Evolutionary conservation across 2,797 vertebrate genomes (phyloP).

Genomic region (Melanotaenia parkinsoni): DNA sequence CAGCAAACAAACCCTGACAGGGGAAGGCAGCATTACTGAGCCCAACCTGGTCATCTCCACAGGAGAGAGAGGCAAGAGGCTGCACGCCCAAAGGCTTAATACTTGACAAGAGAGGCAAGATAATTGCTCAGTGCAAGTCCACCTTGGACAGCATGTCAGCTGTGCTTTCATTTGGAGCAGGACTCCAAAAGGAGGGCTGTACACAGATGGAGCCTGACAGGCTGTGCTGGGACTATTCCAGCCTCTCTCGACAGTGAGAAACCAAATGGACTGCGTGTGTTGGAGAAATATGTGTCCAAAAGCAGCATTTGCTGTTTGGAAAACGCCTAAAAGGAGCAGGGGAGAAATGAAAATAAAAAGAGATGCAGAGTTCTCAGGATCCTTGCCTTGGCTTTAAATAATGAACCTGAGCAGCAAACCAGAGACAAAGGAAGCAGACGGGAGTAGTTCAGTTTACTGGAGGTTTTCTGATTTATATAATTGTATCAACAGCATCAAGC

Average conservation of each 20-base stretch:
- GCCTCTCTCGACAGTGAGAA: constrained; percentile 55
- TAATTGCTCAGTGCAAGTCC: constrained; percentile 68
- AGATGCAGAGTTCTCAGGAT: constrained; percentile 71
- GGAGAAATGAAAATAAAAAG: constrained; percentile 64
- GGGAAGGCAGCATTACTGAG: constrained; percentile 23
- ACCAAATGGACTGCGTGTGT: constrained; percentile 36
- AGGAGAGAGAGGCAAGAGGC: constrained; percentile 55
- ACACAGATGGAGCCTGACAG: constrained; percentile 74
- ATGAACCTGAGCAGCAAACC: constrained; percentile 47
- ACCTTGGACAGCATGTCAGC: constrained; percentile 72
- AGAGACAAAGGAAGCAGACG: constrained; percentile 41
- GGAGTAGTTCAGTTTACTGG: constrained; percentile 30
- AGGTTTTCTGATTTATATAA: constrained; percentile 40
- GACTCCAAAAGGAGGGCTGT: constrained; percentile 53
- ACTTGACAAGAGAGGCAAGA: constrained; percentile 70
- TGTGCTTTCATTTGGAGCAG: constrained; percentile 63
- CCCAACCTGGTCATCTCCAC: constrained; percentile 64
- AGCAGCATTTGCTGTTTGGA: constrained; percentile 77
- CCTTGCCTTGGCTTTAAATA: constrained; percentile 57
- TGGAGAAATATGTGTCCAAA: constrained; percentile 52
- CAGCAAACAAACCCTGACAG: constrained; percentile 26
- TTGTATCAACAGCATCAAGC: constrained; percentile 24
- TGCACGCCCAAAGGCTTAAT: constrained; percentile 57
- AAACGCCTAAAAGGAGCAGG: constrained; percentile 63
- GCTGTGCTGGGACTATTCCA: constrained; percentile 61